Percentiles rank a stretch among this genome's conserved stretches.
Conservation (phyloP, 2,113 vertebrate species). For the Larimichthys polyactis region DNA sequence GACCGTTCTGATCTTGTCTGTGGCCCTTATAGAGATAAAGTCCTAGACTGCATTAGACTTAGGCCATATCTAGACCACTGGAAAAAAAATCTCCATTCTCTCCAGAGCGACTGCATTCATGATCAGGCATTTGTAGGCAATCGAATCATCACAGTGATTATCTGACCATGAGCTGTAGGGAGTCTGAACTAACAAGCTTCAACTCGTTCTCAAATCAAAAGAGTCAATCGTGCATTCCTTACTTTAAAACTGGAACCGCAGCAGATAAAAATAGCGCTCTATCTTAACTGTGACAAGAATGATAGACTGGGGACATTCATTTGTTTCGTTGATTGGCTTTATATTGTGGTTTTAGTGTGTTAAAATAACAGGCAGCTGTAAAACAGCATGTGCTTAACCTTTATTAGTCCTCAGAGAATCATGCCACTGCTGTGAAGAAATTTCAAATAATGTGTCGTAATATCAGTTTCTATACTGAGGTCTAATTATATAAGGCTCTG, state of each 20-base stretch:
- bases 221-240: slow-evolving; percentile 23
- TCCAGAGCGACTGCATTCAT: slow-evolving; percentile 11
- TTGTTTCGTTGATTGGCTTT: slow-evolving; percentile 44
- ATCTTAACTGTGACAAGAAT: slow-evolving; percentile 8
- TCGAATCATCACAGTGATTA: slow-evolving; percentile 41
- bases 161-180: slow-evolving; percentile 12
- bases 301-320: slow-evolving; percentile 8
- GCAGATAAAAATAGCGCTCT: background rate
- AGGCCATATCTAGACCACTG: slow-evolving; percentile 4
- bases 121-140: slow-evolving; percentile 32
- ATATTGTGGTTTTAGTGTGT: slow-evolving; percentile 15
- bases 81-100: slow-evolving; percentile 40
- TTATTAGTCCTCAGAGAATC: slow-evolving; percentile 27
- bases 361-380: slow-evolving; percentile 41
- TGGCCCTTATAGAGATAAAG: slow-evolving; percentile 21
- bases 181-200: slow-evolving; percentile 18
- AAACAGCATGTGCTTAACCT: slow-evolving; percentile 53
- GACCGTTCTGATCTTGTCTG: slow-evolving; percentile 29
- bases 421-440: slow-evolving; percentile 37
- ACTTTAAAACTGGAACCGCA: slow-evolving; percentile 1
- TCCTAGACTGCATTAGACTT: background rate
- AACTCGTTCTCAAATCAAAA: slow-evolving; percentile 15
- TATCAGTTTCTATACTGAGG: slow-evolving; percentile 16
- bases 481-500: slow-evolving; percentile 8
- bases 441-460: slow-evolving; percentile 19